phyloP scores from a whole-genome alignment of 2,797 vertebrate species.

The Meriones psammophilus region DNA sequence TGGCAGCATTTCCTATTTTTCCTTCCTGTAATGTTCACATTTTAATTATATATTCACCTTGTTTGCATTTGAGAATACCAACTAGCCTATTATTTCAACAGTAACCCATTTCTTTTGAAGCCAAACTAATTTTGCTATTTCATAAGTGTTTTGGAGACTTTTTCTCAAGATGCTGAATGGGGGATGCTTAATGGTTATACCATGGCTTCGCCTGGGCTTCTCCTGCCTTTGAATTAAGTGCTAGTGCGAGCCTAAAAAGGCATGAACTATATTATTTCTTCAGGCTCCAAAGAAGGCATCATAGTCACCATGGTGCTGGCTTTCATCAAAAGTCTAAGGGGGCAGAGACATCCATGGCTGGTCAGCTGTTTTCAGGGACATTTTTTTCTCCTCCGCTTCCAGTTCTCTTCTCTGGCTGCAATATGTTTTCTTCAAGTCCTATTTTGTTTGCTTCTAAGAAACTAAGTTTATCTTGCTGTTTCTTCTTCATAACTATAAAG shows the following conservation, averaged over 20 bases:
- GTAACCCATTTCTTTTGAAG: constrained; percentile 84
- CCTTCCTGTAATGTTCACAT: constrained; percentile 71
- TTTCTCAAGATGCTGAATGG: constrained; percentile 85
- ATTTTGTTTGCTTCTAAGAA: constrained; percentile 97
- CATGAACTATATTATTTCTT: not conserved
- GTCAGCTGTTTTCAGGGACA: constrained; percentile 93
- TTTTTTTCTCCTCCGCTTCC: constrained; percentile 98
- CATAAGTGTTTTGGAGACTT: constrained; percentile 87
- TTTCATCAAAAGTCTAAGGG: constrained; percentile 96
- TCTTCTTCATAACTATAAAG: constrained; percentile 93
- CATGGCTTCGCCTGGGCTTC: constrained; percentile 92
- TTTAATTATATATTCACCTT: constrained; percentile 77
- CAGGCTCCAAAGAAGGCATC: not conserved
- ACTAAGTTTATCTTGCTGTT: constrained; percentile 96
- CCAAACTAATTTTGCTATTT: constrained; percentile 83
- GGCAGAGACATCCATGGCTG: constrained; percentile 94
- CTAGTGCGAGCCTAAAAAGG: not conserved
- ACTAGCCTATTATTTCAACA: constrained; percentile 80
- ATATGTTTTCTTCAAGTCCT: constrained; percentile 96
- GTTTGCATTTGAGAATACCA: constrained; percentile 82
- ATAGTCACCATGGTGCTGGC: constrained; percentile 93
- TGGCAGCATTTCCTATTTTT: constrained; percentile 65
- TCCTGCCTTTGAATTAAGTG: constrained; percentile 90
- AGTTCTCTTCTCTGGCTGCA: constrained; percentile 94
- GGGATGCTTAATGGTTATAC: constrained; percentile 82